Percentiles rank a stretch among this genome's conserved stretches.
phyloP scores from a whole-genome alignment of 1,140 invertebrate species.

The Dendroctonus ponderosae region DNA sequence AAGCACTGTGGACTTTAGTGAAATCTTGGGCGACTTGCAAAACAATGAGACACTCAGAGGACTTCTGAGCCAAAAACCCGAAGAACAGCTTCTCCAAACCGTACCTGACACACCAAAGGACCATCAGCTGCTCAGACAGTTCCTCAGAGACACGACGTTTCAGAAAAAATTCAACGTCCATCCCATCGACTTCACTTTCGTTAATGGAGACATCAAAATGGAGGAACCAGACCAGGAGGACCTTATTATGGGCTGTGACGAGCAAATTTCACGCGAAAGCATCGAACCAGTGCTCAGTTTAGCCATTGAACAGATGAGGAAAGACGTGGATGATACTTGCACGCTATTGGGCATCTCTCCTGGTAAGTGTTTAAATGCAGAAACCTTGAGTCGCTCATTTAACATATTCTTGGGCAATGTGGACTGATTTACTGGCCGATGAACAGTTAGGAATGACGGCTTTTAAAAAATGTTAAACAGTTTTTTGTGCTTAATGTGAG shows the following conservation, averaged over 20 bases:
- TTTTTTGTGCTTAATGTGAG: too few species aligned
- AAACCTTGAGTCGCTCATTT: too few species aligned
- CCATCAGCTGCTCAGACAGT: conserved; percentile 76
- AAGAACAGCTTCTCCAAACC: conserved; percentile 34
- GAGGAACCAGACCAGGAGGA: conserved; percentile 55
- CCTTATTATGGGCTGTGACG: conserved; percentile 56
- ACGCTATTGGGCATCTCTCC: conserved; percentile 79
- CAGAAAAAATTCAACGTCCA: conserved; percentile 77
- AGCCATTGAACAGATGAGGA: conserved; percentile 81
- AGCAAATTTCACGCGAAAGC: conserved; percentile 65
- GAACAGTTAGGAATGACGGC: too few species aligned
- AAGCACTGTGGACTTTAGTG: conserved; percentile 48
- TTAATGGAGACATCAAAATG: conserved; percentile 58
- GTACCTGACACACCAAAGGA: conserved; percentile 56
- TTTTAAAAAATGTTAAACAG: too few species aligned
- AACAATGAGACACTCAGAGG: conserved; percentile 35
- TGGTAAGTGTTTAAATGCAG: conserved; percentile 59
- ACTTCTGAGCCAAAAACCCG: conserved; percentile 42
- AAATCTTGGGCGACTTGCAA: conserved; percentile 54
- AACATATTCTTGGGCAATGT: background rate
- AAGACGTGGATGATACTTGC: conserved; percentile 82
- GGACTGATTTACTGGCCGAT: too few species aligned
- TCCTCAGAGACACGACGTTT: conserved; percentile 77
- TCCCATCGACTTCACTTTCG: conserved; percentile 67
- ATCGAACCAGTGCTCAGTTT: conserved; percentile 82